Evolutionary conservation across 2,113 vertebrate genomes (phyloP), one percentile per base, ranked within the genome.

Genomic region (Gasterosteus aculeatus): DNA sequence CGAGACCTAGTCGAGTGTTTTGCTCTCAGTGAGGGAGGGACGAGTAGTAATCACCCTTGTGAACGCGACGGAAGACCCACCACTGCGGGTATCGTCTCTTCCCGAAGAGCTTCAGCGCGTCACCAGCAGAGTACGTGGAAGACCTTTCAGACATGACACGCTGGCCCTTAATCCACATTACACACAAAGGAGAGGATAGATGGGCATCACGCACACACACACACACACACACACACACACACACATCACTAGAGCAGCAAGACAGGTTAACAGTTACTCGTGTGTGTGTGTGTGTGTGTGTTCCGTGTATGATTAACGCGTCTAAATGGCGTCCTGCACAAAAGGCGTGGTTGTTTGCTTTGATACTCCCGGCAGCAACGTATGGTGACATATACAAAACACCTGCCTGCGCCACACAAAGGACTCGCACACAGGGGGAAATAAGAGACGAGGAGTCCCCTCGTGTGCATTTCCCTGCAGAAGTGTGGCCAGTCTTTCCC

Each of bases 21-120:
- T 26, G 22, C 22, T 26, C 22, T 26, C 22, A 26, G 22, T 26
- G 22, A 26, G 22, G 22, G 22, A 26, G 80, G 83, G 82, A 80
- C 71, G 86, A 85, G 92, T 91, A 87, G 86, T 91, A 91, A 93
- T 93, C 51, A 86, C 87, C 81, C 84, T 79, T 88, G 87, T 78
- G 73, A 86, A 80, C 78, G 79, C 82, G 64, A 83, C 79, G 75
- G 86, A 86, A 86, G 69, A 88, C 87, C 83, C 57, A 33, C 54
- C 47, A 33, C 75, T 74, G 87, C 78, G 92, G 92, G 93, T 84
- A 89, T 94, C 87, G 92, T 61, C 81, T 68, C 83, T 69, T 83
- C 22, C 22, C 22, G 22, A 87, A 79, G 62, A 69, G 90, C 78
- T 79, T 81, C 80, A 81, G 73, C 77, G 0, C 83, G 72, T 77